Evolutionary conservation across 2,888 invertebrate species (phyloP), one percentile per base, ranked within the genome.

Genomic region (Drosophila neotestacea): DNA sequence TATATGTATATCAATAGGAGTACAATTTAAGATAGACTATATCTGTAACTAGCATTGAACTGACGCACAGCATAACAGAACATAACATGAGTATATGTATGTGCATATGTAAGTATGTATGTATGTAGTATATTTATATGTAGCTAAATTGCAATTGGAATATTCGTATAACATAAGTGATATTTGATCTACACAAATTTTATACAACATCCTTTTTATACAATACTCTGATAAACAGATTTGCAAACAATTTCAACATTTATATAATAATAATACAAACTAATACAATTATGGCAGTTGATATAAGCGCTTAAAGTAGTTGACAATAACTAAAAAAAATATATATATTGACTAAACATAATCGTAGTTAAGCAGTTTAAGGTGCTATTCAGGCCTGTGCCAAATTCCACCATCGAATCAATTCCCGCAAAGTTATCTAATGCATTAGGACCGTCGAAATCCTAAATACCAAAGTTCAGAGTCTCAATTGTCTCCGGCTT

Each of bases 271-370:
- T 44, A 67, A 62, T 59, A 65, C 47, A 66, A 73, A 84, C 60
- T 72, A 81, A 78, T 65, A 66, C 52, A 74, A 68, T 65, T 66
- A 88, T 83, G 84, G 89, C 84, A 84, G 84, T 84, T 83, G 56
- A 80, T 65, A 61, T 48, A 84, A 88, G 89, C 87, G 71, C 73
- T 84, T 84, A 84, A 86, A 77, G 62, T 88, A 82, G 46, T 51
- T 50, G 46, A 72, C 44, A 67, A 28, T 28, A 46, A 65, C 44
- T 48, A 6, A 56, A 47, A 47, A 44, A 28, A 67, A 42, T n/a
- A 42, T 22, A 36, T 6, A 10, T n/a, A 22, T 32, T 56, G 62
- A 63, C 27, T 54, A 70, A 66, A 32, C n/a, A 44, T 60, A 42
- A 39, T 27, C 27, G 9, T 50, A 63, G 32, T 54, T 54, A 70